These are phyloP conservation scores for Buceros bicornis DNA, from an alignment of 2,797 vertebrate species.

Conservation along the genomic window DNA sequence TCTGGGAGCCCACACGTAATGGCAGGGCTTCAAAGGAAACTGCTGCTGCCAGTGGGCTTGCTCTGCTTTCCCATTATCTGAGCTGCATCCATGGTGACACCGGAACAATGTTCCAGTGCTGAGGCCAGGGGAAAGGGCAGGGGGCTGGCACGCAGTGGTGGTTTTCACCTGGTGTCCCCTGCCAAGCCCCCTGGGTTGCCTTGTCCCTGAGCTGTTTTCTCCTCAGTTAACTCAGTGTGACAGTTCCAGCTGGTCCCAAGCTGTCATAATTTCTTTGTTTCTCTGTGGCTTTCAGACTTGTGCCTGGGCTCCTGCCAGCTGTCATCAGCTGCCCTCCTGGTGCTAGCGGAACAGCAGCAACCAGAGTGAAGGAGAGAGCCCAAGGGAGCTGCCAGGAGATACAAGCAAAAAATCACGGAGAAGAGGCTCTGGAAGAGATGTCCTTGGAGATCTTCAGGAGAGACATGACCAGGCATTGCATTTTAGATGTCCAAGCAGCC, in stretches of 20 bases:
- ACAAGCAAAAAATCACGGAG: background rate
- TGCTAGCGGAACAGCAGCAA: background rate
- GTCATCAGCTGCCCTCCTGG: background rate
- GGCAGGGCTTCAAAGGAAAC: background rate
- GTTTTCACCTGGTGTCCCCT: background rate
- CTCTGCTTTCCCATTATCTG: background rate
- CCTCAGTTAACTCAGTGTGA: constrained; percentile 58
- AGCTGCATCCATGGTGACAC: background rate
- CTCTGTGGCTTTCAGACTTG: background rate
- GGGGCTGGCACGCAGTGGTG: background rate
- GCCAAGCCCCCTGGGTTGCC: background rate
- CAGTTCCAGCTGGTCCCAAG: constrained; percentile 70
- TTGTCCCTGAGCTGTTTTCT: constrained; percentile 73
- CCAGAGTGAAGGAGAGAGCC: background rate
- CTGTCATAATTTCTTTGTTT: background rate
- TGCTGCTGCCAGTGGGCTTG: background rate
- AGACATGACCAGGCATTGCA: accelerated
- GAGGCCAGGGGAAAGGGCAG: background rate
- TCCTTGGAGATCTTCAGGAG: background rate
- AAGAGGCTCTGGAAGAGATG: background rate
- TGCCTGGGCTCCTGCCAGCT: background rate
- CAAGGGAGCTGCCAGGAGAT: background rate
- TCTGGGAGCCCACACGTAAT: background rate
- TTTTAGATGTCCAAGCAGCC: background rate
- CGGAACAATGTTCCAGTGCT: background rate